Base-by-base conservation (phyloP, 1,140 invertebrate genomes). In the Popillia japonica region DNA sequence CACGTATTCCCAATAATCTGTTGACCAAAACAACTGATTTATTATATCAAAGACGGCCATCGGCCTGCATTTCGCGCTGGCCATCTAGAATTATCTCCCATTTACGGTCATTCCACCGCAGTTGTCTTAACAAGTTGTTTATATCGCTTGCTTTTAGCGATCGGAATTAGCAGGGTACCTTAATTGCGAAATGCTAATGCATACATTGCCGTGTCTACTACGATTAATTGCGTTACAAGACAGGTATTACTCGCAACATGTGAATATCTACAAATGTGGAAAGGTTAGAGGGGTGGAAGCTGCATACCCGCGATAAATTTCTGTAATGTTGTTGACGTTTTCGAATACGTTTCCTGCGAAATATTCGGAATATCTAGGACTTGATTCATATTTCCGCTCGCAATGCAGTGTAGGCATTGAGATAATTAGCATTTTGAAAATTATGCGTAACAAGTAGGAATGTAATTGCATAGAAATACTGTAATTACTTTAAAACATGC, bases 1-100 rank as follows among this genome's bases (percentile, higher is more conserved):
- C 61, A 68, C 20, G 61, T 22, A 34, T 68, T 68, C 72, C 34
- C 40, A 74, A 74, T 74, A 74, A 74, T 74, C 72, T 17, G 40
- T 74, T 44, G 34, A 41, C 40, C 34, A 74, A 74, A 41, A 74
- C 72, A 22, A 4, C 72, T 74, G 72, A 74, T 74, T 74, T 74
- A 74, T 74, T 44, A 44, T 74, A 74, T 41, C 72, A 74, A 41
- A 74, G 72, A 11, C 40, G 17, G 72, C 61, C 61, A 68, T 34
- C 27, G 48, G 3, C 2, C 48, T 55, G n/a, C 48, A 55, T 6
- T 17, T 6, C 3, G 48, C 48, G 6, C 17, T n/a, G 17, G 48
- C 48, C 14, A 6, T n/a, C 48, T 17, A 17, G 14, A n/a, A 7
- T 55, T 14, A 22, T 68, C 22, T 14, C 17, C 22, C 27, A 10